Percentiles rank a stretch among this genome's conserved stretches.
Conservation (phyloP, 2,888 invertebrate species). For the Synanthedon myopaeformis region DNA sequence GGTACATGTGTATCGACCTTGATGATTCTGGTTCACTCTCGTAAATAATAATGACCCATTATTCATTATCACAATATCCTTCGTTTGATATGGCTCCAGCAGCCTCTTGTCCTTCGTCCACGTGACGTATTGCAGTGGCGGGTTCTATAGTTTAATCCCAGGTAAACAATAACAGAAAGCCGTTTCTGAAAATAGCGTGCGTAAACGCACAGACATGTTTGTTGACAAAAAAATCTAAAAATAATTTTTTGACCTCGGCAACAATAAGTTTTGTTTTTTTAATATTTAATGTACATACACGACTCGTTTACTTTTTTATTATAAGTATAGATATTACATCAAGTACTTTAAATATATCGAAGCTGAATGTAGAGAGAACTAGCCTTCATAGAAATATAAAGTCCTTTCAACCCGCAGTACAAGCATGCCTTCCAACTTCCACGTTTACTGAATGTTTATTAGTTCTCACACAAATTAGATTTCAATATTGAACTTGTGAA, state of each 20-base stretch:
- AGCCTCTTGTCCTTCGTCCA: constrained; percentile 97
- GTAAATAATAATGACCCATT: constrained; percentile 94
- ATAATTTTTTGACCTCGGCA: too few species aligned
- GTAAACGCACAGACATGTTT: neutral
- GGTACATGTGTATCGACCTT: constrained; percentile 94
- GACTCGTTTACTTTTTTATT: neutral
- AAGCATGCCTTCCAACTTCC: too few species aligned
- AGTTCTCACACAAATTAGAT: too few species aligned
- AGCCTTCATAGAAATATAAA: too few species aligned
- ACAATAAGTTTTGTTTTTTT: neutral
- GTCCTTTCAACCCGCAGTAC: too few species aligned
- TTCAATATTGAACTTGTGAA: neutral
- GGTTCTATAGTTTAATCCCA: constrained; percentile 67
- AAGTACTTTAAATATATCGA: too few species aligned
- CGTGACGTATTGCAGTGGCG: constrained; percentile 93
- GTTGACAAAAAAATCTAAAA: neutral
- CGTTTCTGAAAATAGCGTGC: neutral
- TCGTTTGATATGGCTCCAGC: constrained; percentile 92
- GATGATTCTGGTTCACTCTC: constrained; percentile 90
- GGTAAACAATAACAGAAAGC: neutral
- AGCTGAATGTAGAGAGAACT: too few species aligned
- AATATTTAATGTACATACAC: neutral
- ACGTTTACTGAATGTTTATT: too few species aligned
- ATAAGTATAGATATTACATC: neutral
- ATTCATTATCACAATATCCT: constrained; percentile 93